Percentiles rank a stretch among this genome's conserved stretches.
phyloP scores from a whole-genome alignment of 1,140 invertebrate genomes.

The Sinonovacula constricta region DNA sequence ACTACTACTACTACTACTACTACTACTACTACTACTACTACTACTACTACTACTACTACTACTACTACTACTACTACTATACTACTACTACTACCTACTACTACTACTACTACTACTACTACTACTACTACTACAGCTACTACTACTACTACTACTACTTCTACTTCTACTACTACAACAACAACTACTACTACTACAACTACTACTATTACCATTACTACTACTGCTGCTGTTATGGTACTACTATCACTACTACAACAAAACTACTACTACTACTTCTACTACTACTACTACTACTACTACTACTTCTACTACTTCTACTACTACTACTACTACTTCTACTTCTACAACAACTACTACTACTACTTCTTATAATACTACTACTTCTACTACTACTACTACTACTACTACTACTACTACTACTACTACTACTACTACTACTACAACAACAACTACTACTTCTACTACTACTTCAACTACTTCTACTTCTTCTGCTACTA shows the following conservation, averaged over 20 bases:
- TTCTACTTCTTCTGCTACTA: slow-evolving; percentile 12
- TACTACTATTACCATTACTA: slow-evolving; percentile 12
- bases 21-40: slow-evolving; percentile 4
- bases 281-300: slow-evolving; percentile 19
- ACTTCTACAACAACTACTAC: neutral
- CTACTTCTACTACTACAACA: neutral
- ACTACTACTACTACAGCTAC: neutral
- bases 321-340: neutral
- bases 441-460: slow-evolving; percentile 8
- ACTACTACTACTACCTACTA: too few species aligned
- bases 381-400: slow-evolving; percentile 16
- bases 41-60: neutral
- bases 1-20: neutral
- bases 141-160: neutral
- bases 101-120: neutral
- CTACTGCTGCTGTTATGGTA: slow-evolving; percentile 1
- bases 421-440: slow-evolving; percentile 27
- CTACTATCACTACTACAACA: neutral
- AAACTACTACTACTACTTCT: slow-evolving; percentile 26
- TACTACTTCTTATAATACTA: neutral
- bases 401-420: slow-evolving; percentile 21
- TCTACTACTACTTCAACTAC: slow-evolving; percentile 11
- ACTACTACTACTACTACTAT: neutral
- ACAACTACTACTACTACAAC: slow-evolving; percentile 3
- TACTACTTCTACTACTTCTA: slow-evolving; percentile 1